Evolutionary conservation across 2,888 invertebrate species (phyloP).

Genomic region (Horisme vitalbata): DNA sequence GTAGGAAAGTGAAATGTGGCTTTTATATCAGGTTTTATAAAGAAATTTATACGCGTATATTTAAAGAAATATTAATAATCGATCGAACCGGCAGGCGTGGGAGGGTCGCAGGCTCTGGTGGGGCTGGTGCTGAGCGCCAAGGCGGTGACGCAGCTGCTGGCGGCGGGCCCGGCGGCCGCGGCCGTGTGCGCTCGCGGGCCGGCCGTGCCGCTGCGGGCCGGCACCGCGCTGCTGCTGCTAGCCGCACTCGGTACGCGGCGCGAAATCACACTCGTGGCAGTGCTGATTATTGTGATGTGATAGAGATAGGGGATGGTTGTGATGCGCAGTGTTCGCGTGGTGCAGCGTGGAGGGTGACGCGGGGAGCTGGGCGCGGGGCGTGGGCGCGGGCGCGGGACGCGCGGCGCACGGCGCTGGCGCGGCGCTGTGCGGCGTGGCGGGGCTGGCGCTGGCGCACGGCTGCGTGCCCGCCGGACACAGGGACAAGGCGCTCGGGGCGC

Average conservation of each 20-base stretch:
- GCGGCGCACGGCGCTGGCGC: slow-evolving; percentile 62
- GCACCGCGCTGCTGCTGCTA: slow-evolving; percentile 51
- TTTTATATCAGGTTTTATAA: no score
- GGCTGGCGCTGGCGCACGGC: slow-evolving; percentile 58
- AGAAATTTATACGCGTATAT: no score
- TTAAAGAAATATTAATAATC: no score
- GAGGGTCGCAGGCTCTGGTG: slow-evolving; percentile 57
- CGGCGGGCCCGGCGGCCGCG: slow-evolving; percentile 58
- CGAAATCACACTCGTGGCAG: not conserved
- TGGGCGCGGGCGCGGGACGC: slow-evolving; percentile 44
- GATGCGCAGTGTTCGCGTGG: slow-evolving; percentile 20
- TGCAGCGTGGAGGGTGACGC: slow-evolving; percentile 23
- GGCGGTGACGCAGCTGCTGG: slow-evolving; percentile 62
- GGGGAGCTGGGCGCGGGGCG: slow-evolving; percentile 29
- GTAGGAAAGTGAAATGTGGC: no score
- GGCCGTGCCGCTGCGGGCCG: slow-evolving; percentile 52
- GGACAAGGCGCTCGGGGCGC: slow-evolving; percentile 52
- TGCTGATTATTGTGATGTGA: no score
- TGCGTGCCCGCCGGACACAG: slow-evolving; percentile 41
- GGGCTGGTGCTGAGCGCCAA: slow-evolving; percentile 66
- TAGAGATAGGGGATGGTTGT: no score
- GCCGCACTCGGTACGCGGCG: slow-evolving; percentile 50
- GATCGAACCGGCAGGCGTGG: slow-evolving; percentile 33
- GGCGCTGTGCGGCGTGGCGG: slow-evolving; percentile 60
- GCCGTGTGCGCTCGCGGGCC: slow-evolving; percentile 55